Evolutionary conservation across 35 echinoderm and acorn worm genomes (phyloP), one percentile per base, ranked within the genome.

Genomic region (Stichopus chloronotus): DNA sequence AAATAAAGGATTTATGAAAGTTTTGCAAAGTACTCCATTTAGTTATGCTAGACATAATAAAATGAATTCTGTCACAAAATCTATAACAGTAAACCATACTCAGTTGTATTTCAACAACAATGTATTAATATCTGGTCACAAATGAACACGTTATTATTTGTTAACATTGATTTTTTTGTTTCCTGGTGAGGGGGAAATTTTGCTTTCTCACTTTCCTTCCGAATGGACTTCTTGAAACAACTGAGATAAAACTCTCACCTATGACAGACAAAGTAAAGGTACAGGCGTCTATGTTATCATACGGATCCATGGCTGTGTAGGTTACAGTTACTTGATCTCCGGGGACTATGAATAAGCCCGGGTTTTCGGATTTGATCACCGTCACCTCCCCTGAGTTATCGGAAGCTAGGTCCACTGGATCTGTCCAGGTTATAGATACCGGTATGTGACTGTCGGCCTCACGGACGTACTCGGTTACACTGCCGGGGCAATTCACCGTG

Each of bases 341-440:
- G 7, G 82, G 82, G 8, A 85, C 6, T 5, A 85, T 20, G 8
- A 85, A 58, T 5, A 56, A 57, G 2, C 82, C 82, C 20, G 82
- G 82, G 8, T 21, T 24, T 30, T 85, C n/a, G 82, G 12, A 57
- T 58, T 58, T 85, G 21, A 53, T 19, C 4, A 85, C 82, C 56
- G 82, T 21, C 1, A 85, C 82, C 19, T 58, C 11, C 8, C 56
- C 56, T 9, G 82, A 85, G 55, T 85, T 85, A 55, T 85, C 82
- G n/a, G 82, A 58, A 5, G 82, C 82, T 6, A 85, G 55, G 19
- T 56, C n/a, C 12, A 8, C 16, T 58, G 82, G 82, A n/a, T 85
- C 82, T 9, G 17, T 12, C 82, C 82, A 85, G 17, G 82, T n/a
- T 4, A 85, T 8, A 58, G 10, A n/a, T 57, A 85, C 55, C 9